phyloP scores from a whole-genome alignment of 2,113 vertebrate species.

The Eptesicus fuscus region DNA sequence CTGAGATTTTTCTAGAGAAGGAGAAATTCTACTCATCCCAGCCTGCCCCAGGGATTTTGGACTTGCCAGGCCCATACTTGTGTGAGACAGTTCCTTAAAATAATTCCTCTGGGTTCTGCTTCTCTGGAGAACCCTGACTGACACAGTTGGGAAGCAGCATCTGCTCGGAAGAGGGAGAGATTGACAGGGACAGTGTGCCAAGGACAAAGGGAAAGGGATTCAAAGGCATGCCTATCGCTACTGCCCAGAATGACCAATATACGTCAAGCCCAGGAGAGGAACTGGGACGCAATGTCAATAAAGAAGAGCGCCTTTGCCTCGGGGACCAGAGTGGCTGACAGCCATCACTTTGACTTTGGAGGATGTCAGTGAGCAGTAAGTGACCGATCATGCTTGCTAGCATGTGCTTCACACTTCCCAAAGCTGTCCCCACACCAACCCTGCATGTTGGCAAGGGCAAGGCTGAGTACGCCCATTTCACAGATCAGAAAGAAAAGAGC shows the following conservation, averaged over 20 bases:
- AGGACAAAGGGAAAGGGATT: not conserved
- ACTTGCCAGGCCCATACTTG: not conserved
- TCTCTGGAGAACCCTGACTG: not conserved
- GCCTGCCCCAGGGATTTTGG: not conserved
- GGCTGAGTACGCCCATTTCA: not conserved
- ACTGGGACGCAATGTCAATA: fast-evolving
- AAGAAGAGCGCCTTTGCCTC: not conserved
- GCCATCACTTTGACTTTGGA: not conserved
- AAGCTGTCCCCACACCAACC: not conserved
- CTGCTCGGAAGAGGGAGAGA: not conserved
- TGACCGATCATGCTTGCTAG: fast-evolving
- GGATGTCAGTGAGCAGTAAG: not conserved
- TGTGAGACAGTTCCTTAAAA: not conserved
- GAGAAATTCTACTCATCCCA: not conserved
- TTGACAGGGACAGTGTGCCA: fast-evolving
- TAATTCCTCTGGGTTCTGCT: not conserved
- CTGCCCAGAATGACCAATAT: not conserved
- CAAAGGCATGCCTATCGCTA: not conserved
- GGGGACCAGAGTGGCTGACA: not conserved
- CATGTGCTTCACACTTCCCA: not conserved
- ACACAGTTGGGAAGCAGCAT: not conserved
- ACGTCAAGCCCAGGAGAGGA: not conserved
- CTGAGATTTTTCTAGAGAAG: not conserved
- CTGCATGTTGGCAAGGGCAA: not conserved
- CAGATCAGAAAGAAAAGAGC: not conserved